Evolutionary conservation across 2,113 vertebrate genomes (phyloP).

Genomic region (Sylvilagus bachmani): DNA sequence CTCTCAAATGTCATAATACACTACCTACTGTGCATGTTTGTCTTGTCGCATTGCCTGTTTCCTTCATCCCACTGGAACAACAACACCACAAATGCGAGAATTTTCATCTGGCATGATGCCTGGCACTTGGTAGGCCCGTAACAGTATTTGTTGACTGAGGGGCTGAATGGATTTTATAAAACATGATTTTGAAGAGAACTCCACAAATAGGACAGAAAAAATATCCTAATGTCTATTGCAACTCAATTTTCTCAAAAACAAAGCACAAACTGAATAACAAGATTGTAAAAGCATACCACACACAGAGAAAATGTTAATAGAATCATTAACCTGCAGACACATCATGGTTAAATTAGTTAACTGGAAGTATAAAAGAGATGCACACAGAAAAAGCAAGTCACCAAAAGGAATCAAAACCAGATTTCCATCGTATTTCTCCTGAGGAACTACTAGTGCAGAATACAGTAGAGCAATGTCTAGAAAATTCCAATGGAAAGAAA

Average conservation of each 20-base stretch:
- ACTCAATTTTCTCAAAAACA: constrained; percentile 50
- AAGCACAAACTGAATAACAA: constrained; percentile 28
- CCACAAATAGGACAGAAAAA: not conserved
- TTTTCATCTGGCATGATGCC: not conserved
- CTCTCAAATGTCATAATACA: not conserved
- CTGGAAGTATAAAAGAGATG: not conserved
- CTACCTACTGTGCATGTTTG: not conserved
- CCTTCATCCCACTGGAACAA: not conserved
- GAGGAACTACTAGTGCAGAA: constrained; percentile 6
- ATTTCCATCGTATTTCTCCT: not conserved
- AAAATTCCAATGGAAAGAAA: not conserved
- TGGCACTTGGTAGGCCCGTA: not conserved
- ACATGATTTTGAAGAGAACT: not conserved
- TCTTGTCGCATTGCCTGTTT: not conserved
- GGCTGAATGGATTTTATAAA: constrained; percentile 31
- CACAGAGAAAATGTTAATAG: not conserved
- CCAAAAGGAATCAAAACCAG: not conserved
- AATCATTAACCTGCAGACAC: constrained; percentile 8
- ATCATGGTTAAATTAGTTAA: constrained; percentile 38
- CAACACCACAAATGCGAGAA: not conserved
- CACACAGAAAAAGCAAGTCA: constrained; percentile 23
- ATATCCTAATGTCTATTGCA: not conserved
- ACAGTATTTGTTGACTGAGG: not conserved
- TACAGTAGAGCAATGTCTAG: not conserved
- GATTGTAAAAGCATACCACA: constrained; percentile 15